Base-by-base conservation (phyloP, 2,797 vertebrate species). In the Columba guinea region DNA sequence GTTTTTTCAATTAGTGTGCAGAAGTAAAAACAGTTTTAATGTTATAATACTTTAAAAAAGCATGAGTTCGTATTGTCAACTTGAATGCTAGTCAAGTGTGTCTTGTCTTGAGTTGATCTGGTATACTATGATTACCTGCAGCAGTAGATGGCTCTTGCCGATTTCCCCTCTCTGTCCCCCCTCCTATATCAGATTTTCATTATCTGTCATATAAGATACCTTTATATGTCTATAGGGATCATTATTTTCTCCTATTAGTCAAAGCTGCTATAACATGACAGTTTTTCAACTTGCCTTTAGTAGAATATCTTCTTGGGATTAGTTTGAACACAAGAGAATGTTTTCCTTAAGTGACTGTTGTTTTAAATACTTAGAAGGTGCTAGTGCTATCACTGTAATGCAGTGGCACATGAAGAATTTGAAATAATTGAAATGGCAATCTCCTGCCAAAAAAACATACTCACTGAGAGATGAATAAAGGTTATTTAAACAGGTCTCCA, bases 231-330 rank as follows among this genome's bases (percentile, higher is more conserved):
- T 78, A 6, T 32, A 62, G 35, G 64, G 35, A 64, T 81, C 8
- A 13, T 24, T 68, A 35, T 73, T 84, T 90, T 87, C 35, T 84
- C 21, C 18, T 63, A 10, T 92, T 92, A 67, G 52, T 76, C 71
- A 89, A 62, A 37, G 68, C 39, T 87, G 23, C 9, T 73, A 63
- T 67, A 71, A 55, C 27, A 7, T 21, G 9, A 27, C 37, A 20
- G 28, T 68, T 92, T 75, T 87, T 69, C 39, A 69, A 69, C 59
- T 64, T 49, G 75, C 52, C 19, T 12, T 15, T 65, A 9, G 7
- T 64, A 34, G 37, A 46, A 20, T 20, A 46, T 44, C 32, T 78
- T 82, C 26, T 28, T 63, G 52, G 20, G 11, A 32, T 79, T 93
- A 52, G 68, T 70, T 69, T 41, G 56, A 59, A 62, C 24, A 30